Evolutionary conservation across 2,797 vertebrate species (phyloP).

Genomic region (Nothura maculosa): DNA sequence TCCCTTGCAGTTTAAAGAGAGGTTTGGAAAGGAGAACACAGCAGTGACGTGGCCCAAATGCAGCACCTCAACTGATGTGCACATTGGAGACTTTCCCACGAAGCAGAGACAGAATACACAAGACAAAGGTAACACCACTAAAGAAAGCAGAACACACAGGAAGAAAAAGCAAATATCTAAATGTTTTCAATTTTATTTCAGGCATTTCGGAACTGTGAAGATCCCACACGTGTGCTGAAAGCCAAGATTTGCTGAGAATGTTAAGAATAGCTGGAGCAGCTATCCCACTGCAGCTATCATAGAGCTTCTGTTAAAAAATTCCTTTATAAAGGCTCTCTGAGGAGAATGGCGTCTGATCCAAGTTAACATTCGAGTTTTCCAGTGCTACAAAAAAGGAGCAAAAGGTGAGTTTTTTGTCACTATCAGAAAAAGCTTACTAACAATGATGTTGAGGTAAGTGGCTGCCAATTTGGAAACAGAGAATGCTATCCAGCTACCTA

Average conservation of each 20-base stretch:
- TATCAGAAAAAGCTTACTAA: not conserved
- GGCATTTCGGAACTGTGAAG: not conserved
- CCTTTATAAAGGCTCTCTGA: not conserved
- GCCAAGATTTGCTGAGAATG: not conserved
- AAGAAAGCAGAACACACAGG: not conserved
- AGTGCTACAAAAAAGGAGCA: not conserved
- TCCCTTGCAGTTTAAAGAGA: not conserved
- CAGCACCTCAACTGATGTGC: not conserved
- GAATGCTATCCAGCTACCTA: not conserved
- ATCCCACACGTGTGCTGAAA: not conserved
- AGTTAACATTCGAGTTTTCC: not conserved
- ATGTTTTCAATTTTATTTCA: not conserved
- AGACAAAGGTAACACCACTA: not conserved
- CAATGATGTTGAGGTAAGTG: too few relatives aligned
- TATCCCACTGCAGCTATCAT: not conserved
- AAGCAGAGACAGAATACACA: not conserved
- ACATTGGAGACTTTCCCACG: not conserved
- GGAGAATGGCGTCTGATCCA: not conserved
- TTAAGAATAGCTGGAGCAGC: not conserved
- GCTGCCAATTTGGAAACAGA: not conserved
- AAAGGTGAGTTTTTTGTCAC: not conserved
- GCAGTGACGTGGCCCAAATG: accelerated
- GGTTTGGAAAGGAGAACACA: not conserved
- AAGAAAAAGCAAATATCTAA: not conserved
- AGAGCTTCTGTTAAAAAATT: not conserved